Percentiles rank a stretch among this genome's conserved stretches.
Conservation (phyloP, 2,113 vertebrate genomes). For the Heterotis niloticus region DNA sequence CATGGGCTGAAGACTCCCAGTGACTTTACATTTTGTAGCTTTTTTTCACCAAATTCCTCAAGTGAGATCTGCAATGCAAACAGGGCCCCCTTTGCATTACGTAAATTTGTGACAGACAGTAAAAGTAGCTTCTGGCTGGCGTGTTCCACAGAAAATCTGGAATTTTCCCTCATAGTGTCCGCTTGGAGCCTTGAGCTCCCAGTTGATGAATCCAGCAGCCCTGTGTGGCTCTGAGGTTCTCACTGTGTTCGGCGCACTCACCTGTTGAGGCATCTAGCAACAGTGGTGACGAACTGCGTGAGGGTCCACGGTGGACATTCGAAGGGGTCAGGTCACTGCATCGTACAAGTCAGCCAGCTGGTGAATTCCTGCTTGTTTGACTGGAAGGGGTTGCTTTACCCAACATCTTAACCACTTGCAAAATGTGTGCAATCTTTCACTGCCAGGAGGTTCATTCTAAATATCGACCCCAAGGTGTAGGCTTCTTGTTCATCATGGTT, state of each 20-base stretch:
- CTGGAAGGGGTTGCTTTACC: not conserved
- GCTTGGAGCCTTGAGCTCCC: not conserved
- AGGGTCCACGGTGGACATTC: not conserved
- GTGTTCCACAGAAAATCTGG: slow-evolving; percentile 27
- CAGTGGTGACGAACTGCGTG: not conserved
- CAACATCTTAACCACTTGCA: not conserved
- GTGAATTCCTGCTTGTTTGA: too few species aligned
- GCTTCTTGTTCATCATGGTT: slow-evolving; percentile 3
- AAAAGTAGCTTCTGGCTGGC: slow-evolving; percentile 31
- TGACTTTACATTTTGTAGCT: not conserved
- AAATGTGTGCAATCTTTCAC: not conserved
- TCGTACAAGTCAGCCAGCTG: too few species aligned
- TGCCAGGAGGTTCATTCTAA: not conserved
- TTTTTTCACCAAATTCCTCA: not conserved
- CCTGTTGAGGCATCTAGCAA: not conserved
- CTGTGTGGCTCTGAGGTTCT: not conserved
- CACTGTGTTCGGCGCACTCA: too few species aligned
- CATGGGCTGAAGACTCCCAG: not conserved
- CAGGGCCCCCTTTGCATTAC: slow-evolving; percentile 50
- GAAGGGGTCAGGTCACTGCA: not conserved
- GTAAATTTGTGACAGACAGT: slow-evolving; percentile 44
- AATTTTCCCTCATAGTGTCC: slow-evolving; percentile 26
- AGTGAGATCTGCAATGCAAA: slow-evolving; percentile 48
- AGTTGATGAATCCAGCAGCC: not conserved
- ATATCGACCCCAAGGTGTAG: slow-evolving; percentile 22